These are phyloP conservation scores for Alauda arvensis DNA, from an alignment of 2,797 vertebrate species.

Conservation along the genomic window DNA sequence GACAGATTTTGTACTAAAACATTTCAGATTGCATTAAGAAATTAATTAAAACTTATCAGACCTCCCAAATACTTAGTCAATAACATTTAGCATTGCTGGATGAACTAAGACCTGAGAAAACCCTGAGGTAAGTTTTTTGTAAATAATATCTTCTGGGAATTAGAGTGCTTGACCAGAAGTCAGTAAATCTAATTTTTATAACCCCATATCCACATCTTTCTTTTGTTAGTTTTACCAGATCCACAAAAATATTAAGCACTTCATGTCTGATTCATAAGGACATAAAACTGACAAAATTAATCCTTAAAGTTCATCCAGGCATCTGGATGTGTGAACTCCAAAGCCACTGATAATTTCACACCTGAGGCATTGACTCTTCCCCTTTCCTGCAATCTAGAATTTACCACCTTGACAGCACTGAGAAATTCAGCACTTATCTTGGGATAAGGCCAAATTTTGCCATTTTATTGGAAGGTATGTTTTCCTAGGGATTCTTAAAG, in stretches of 20 bases:
- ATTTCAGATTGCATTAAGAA: background rate
- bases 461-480: background rate
- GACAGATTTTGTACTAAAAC: background rate
- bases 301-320: background rate
- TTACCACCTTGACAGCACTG: background rate
- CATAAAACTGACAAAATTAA: background rate
- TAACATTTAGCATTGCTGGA: background rate
- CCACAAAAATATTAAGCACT: background rate
- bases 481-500: background rate
- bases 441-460: background rate
- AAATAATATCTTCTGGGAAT: background rate
- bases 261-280: background rate
- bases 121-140: background rate
- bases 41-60: background rate
- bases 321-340: background rate
- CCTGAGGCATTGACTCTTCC: background rate
- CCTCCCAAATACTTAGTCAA: background rate
- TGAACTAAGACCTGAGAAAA: background rate
- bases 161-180: background rate
- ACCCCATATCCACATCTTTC: background rate
- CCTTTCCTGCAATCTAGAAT: background rate
- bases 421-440: background rate
- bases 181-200: background rate
- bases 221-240: background rate
- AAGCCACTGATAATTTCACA: background rate